These are phyloP conservation scores for Syrista parreyssii DNA, from an alignment of 2,888 invertebrate species.

Conservation along the genomic window DNA sequence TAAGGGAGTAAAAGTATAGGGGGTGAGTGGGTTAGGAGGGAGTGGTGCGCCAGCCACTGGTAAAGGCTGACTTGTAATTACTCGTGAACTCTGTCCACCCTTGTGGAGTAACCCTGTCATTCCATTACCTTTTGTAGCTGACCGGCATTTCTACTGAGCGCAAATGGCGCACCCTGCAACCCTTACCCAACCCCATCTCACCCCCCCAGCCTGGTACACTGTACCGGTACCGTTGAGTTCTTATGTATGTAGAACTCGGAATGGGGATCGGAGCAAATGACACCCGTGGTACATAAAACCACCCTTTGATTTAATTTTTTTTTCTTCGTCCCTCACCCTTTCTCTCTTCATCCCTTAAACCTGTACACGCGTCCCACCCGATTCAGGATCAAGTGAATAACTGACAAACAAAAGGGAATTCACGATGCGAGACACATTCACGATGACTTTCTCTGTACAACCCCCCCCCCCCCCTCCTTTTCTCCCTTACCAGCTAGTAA, in stretches of 20 bases:
- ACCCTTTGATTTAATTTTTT: too few species aligned
- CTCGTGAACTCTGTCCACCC: conserved; percentile 31
- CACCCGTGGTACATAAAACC: too few species aligned
- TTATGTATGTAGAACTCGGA: too few species aligned
- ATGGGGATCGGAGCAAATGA: too few species aligned
- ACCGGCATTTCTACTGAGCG: conserved; percentile 21
- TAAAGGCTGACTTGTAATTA: conserved; percentile 42
- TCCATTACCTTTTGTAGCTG: conserved; percentile 41
- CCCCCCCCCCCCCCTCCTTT: not conserved
- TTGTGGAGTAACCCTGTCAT: conserved; percentile 39
- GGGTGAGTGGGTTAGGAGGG: too few species aligned
- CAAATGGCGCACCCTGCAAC: conserved; percentile 29
- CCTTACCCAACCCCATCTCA: conserved; percentile 23
- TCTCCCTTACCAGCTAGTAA: not conserved
- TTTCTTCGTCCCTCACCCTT: too few species aligned
- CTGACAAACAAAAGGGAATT: conserved; percentile 7
- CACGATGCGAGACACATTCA: not conserved
- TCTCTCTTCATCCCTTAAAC: not conserved
- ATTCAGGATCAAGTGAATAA: conserved; percentile 1
- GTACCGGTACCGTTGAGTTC: too few species aligned
- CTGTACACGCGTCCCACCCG: not conserved
- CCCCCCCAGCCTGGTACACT: not conserved
- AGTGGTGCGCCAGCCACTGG: not conserved
- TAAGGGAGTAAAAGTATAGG: not conserved
- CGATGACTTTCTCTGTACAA: not conserved